A percentile compares a stretch with the other conserved stretches of the same genome.
Evolutionary conservation across 2,888 invertebrate genomes (phyloP).

Genomic region (Drosophila prolongata): DNA sequence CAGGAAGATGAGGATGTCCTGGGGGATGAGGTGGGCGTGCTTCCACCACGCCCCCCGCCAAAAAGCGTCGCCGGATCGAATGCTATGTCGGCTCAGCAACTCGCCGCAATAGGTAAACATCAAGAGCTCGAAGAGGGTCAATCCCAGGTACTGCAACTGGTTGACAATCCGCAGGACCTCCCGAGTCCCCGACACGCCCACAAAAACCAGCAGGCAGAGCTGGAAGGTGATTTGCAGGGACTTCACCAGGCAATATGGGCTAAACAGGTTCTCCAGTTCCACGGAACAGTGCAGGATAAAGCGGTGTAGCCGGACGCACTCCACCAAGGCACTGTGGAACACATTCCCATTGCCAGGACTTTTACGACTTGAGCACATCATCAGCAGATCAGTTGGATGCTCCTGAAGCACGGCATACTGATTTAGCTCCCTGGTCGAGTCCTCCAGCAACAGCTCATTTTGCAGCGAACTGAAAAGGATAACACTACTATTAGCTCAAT

Average conservation of each 20-base stretch:
- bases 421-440: constrained; percentile 65
- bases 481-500: too few species aligned
- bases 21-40: constrained; percentile 62
- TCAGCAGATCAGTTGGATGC: constrained; percentile 58
- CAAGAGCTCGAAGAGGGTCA: constrained; percentile 78
- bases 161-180: constrained; percentile 74
- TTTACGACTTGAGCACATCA: constrained; percentile 10
- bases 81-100: constrained; percentile 74
- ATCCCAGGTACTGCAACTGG: constrained; percentile 75
- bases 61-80: constrained; percentile 79
- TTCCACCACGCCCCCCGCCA: constrained; percentile 80
- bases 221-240: constrained; percentile 83
- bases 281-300: constrained; percentile 79
- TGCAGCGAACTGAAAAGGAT: constrained; percentile 45
- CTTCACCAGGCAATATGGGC: constrained; percentile 82
- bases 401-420: constrained; percentile 74
- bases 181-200: constrained; percentile 74
- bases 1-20: constrained; percentile 79
- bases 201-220: constrained; percentile 82
- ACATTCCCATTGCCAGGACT: constrained; percentile 3
- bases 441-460: constrained; percentile 36
- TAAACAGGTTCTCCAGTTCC: constrained; percentile 82
- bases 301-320: constrained; percentile 82
- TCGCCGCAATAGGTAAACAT: constrained; percentile 83
- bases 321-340: constrained; percentile 64